Evolutionary conservation across 2,113 vertebrate genomes (phyloP).

Genomic region (Passer domesticus): DNA sequence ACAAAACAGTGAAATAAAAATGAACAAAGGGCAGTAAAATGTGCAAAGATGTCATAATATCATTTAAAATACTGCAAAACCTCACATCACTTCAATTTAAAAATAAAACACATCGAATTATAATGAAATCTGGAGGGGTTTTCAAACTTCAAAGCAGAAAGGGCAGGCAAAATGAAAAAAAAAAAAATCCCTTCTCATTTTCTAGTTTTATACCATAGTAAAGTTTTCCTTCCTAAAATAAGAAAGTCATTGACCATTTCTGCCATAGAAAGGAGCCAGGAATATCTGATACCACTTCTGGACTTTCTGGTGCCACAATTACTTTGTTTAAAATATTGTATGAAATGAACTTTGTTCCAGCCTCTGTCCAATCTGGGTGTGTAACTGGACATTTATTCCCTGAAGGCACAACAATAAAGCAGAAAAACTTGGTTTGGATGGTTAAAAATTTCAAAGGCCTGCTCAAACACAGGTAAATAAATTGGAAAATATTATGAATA

Average conservation of each 20-base stretch:
- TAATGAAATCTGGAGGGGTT: accelerated
- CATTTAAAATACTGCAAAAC: neutral
- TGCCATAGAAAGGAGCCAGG: neutral
- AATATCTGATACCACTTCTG: neutral
- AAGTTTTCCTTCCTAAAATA: neutral
- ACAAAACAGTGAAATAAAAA: neutral
- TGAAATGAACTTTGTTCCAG: neutral
- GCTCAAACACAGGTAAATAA: neutral
- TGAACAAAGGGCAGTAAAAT: neutral
- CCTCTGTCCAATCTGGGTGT: neutral
- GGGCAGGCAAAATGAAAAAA: neutral
- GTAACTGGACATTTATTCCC: neutral
- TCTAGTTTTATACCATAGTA: neutral
- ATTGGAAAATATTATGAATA: neutral
- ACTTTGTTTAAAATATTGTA: neutral
- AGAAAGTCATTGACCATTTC: neutral
- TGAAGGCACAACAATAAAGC: neutral
- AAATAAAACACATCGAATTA: neutral
- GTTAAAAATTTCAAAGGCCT: neutral
- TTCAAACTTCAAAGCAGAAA: neutral
- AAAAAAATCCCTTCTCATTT: neutral
- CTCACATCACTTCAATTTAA: neutral
- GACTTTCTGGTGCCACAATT: neutral
- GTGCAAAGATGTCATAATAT: neutral
- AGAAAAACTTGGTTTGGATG: neutral